Conservation (phyloP, 2,888 invertebrate genomes). For the Callyntrura guangdongensis region DNA sequence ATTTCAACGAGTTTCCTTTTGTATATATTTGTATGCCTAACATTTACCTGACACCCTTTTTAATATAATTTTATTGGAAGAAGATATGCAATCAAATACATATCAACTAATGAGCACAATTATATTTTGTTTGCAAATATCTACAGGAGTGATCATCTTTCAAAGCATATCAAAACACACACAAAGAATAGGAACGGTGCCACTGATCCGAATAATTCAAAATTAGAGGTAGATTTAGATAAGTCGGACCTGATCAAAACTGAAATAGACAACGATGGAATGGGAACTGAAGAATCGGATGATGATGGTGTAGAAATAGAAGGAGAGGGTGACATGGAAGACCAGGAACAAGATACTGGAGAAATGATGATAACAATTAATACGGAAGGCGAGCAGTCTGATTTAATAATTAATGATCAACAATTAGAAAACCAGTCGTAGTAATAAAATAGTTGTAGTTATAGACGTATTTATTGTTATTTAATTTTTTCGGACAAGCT, state of each 20-base stretch:
- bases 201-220: conserved; percentile 60
- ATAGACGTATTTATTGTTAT: neutral
- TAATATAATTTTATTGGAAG: no score
- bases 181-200: conserved; percentile 87
- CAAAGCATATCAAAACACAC: conserved; percentile 96
- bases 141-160: conserved; percentile 89
- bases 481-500: conserved; percentile 11
- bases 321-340: conserved; percentile 82
- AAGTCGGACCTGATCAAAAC: conserved; percentile 68
- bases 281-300: conserved; percentile 80
- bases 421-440: conserved; percentile 72
- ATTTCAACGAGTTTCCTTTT: no score
- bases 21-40: no score
- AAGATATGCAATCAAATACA: no score
- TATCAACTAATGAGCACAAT: no score
- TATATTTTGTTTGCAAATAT: no score
- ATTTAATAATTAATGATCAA: conserved; percentile 85
- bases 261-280: conserved; percentile 67
- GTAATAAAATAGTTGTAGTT: neutral
- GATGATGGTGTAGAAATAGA: conserved; percentile 79
- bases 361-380: conserved; percentile 92
- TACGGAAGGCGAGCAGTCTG: conserved; percentile 88
- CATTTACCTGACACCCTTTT: no score
- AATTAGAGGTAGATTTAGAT: conserved; percentile 69
- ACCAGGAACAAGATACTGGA: conserved; percentile 76